A percentile compares a stretch with the other conserved stretches of the same genome.
Conservation (phyloP, 2,888 invertebrate genomes). For the Achlya flavicornis region DNA sequence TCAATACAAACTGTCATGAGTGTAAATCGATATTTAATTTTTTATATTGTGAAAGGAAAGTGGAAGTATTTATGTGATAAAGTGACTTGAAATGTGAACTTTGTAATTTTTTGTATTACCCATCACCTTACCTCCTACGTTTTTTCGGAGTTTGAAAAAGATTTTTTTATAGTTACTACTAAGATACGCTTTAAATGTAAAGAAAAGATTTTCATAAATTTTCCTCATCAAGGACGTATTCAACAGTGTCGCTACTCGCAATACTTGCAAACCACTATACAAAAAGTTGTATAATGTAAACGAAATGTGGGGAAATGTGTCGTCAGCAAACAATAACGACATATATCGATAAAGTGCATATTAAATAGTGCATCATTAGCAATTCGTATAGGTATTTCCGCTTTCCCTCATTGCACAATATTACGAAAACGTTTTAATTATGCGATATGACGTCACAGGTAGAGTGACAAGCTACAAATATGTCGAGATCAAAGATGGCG, state of each 20-base stretch:
- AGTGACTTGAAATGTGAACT: slow-evolving; percentile 14
- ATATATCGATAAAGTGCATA: neutral
- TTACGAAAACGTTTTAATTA: neutral
- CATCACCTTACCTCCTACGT: slow-evolving; percentile 13
- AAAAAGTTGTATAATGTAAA: neutral
- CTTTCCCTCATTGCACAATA: slow-evolving; percentile 5
- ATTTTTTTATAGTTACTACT: no score
- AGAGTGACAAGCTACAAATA: neutral
- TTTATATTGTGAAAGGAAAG: neutral
- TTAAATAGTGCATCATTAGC: neutral
- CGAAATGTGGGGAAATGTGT: neutral
- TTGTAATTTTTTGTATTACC: slow-evolving; percentile 21
- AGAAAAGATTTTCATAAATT: no score
- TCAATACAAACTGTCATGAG: neutral
- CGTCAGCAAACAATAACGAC: neutral
- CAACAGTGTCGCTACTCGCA: no score
- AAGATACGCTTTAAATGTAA: no score
- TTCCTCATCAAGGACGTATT: no score
- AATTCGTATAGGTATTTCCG: neutral
- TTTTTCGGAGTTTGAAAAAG: neutral
- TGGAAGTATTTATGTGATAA: neutral
- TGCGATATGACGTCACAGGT: neutral
- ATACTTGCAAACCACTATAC: neutral
- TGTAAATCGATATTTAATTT: neutral
- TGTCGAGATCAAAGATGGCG: neutral